These are phyloP conservation scores for Holotrichia oblita DNA, from an alignment of 1,140 invertebrate species.

Conservation along the genomic window DNA sequence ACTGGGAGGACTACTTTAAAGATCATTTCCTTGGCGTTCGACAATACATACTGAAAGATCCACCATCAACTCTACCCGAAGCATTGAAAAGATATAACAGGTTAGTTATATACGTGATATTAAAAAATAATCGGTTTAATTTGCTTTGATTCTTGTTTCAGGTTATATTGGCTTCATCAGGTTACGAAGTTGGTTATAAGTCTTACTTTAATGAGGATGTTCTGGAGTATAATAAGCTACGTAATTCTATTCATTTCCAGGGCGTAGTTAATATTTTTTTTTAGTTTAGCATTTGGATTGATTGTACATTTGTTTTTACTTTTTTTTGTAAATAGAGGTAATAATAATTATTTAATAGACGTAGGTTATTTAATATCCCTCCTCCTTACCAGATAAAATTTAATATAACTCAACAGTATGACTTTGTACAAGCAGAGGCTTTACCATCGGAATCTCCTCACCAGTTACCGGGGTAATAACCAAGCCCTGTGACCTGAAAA, in stretches of 20 bases:
- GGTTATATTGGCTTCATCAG: slow-evolving; percentile 70
- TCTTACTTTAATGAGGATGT: not conserved
- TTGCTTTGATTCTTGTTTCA: slow-evolving; percentile 49
- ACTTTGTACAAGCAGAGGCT: too few relatives aligned
- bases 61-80: slow-evolving; percentile 69
- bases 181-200: slow-evolving; percentile 64
- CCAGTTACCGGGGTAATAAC: too few relatives aligned
- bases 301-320: too few relatives aligned
- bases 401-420: too few relatives aligned
- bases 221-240: not conserved
- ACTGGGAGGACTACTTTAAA: slow-evolving; percentile 75
- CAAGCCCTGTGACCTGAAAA: too few relatives aligned
- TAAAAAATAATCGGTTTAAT: too few relatives aligned
- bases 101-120: slow-evolving; percentile 56
- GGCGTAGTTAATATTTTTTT: not conserved
- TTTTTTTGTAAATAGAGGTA: too few relatives aligned
- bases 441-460: too few relatives aligned
- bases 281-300: too few relatives aligned
- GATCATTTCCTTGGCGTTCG: slow-evolving; percentile 73
- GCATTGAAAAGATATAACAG: slow-evolving; percentile 68
- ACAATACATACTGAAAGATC: slow-evolving; percentile 77
- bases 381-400: too few relatives aligned
- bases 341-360: too few relatives aligned
- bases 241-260: not conserved
- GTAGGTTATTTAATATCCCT: too few relatives aligned